A percentile compares a stretch with the other conserved stretches of the same genome.
phyloP scores from a whole-genome alignment of 2,113 vertebrate species.

The Xyliphius kryptos region DNA sequence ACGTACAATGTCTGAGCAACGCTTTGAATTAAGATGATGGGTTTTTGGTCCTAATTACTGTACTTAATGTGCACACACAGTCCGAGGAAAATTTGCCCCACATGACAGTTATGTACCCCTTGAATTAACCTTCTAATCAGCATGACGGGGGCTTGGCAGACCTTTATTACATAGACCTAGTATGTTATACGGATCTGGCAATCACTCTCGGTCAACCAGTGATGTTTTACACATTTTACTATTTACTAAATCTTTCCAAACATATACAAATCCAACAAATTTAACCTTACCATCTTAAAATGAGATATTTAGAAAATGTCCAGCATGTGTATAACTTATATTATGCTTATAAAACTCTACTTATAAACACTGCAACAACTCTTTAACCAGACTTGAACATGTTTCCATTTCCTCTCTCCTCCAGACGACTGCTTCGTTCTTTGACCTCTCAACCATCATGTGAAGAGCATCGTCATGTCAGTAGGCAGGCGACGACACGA shows the following conservation, averaged over 20 bases:
- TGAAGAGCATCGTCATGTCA: constrained; percentile 4
- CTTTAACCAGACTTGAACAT: background rate
- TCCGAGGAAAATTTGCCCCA: constrained; percentile 16
- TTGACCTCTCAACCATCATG: background rate
- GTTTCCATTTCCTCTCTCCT: background rate
- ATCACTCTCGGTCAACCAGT: background rate
- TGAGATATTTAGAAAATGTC: too few relatives aligned
- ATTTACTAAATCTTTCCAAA: too few relatives aligned
- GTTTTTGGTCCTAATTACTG: constrained; percentile 31
- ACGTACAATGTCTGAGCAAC: constrained; percentile 13
- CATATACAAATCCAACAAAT: too few relatives aligned
- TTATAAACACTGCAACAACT: background rate
- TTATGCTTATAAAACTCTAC: too few relatives aligned
- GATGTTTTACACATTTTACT: too few relatives aligned
- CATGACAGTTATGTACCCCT: constrained; percentile 2
- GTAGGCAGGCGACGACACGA: background rate
- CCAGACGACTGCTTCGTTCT: background rate
- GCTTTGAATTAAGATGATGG: constrained; percentile 14
- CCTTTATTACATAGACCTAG: constrained; percentile 7
- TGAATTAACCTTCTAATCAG: constrained; percentile 27
- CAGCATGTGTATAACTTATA: too few relatives aligned
- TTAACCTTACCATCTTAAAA: too few relatives aligned
- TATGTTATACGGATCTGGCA: background rate
- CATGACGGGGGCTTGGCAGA: constrained; percentile 16
- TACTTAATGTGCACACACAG: constrained; percentile 15